phyloP scores from a whole-genome alignment of 1,140 invertebrate genomes.

The Drosophila ercepeae region DNA sequence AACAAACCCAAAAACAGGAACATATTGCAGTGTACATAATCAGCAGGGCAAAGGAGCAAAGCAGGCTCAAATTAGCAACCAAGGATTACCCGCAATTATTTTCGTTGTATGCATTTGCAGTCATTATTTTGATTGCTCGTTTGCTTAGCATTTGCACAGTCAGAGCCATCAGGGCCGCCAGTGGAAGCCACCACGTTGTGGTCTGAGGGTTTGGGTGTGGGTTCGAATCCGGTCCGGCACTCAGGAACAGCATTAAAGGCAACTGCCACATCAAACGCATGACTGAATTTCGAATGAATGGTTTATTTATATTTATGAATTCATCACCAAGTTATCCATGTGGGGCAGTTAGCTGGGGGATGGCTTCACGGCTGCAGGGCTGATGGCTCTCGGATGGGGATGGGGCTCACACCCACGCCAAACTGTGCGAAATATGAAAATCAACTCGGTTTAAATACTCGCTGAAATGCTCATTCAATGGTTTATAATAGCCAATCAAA shows the following conservation, averaged over 20 bases:
- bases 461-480: background rate
- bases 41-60: constrained; percentile 20
- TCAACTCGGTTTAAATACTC: background rate
- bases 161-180: background rate
- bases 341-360: background rate
- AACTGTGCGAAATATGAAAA: background rate
- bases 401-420: no score
- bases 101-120: constrained; percentile 75
- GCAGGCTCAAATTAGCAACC: constrained; percentile 68
- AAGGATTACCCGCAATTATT: constrained; percentile 80
- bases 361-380: background rate
- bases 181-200: background rate
- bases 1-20: constrained; percentile 39
- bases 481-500: background rate
- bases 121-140: constrained; percentile 78
- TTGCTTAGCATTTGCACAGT: constrained; percentile 49
- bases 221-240: constrained; percentile 8
- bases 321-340: constrained; percentile 47
- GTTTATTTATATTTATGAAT: constrained; percentile 73
- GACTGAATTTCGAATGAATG: constrained; percentile 65
- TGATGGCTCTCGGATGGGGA: background rate
- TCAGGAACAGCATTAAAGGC: constrained; percentile 23
- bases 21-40: constrained; percentile 25
- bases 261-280: constrained; percentile 55
- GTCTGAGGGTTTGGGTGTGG: constrained; percentile 5